These are phyloP conservation scores for Ceyx melanurus DNA, from an alignment of 2,113 vertebrate species.

Conservation along the genomic window DNA sequence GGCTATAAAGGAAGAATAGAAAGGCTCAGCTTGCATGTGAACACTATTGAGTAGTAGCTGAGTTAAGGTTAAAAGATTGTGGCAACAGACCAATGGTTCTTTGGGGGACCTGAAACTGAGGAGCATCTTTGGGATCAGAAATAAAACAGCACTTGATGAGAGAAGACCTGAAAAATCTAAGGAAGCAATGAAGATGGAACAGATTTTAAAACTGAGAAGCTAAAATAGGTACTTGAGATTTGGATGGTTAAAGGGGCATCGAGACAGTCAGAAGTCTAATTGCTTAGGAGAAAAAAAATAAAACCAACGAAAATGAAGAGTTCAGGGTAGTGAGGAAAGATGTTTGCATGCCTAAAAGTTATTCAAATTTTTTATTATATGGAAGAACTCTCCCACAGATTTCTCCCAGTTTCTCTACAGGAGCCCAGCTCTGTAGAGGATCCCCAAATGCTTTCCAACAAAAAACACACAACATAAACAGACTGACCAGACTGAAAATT, in stretches of 20 bases:
- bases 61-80: neutral
- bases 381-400: neutral
- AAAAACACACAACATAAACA: neutral
- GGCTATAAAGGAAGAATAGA: neutral
- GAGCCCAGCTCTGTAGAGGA: neutral
- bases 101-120: neutral
- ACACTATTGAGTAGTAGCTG: neutral
- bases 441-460: neutral
- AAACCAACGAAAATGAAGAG: neutral
- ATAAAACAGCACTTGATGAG: neutral
- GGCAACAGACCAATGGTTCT: neutral
- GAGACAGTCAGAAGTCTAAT: neutral
- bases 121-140: neutral
- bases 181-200: neutral
- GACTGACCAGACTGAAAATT: neutral
- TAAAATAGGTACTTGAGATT: neutral
- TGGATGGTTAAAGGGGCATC: neutral
- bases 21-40: neutral
- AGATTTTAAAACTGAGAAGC: neutral
- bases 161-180: neutral
- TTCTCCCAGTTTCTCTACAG: neutral
- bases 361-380: neutral
- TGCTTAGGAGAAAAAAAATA: neutral
- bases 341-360: neutral
- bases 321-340: neutral